Conservation (phyloP, 2,113 vertebrate genomes). For the Carassius carassius region DNA sequence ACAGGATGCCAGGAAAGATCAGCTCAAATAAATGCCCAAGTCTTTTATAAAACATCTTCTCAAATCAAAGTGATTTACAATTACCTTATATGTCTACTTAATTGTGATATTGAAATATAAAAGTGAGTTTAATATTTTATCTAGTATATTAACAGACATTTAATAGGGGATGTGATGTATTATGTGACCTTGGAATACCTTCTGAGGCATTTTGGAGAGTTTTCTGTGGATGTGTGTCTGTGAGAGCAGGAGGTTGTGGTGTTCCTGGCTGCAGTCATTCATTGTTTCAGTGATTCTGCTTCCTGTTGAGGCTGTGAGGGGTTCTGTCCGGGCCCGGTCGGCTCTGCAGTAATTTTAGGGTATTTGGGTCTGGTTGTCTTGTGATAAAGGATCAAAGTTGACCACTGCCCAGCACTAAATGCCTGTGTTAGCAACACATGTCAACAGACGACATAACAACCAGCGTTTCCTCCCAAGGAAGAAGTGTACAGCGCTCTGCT, state of each 20-base stretch:
- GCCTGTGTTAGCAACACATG: constrained; percentile 10
- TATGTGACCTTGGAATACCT: background rate
- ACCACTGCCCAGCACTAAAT: constrained; percentile 17
- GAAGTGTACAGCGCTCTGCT: constrained; percentile 23
- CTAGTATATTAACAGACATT: background rate
- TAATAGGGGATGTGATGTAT: background rate
- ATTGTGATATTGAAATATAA: background rate
- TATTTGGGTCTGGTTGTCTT: constrained; percentile 35
- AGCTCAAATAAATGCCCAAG: background rate
- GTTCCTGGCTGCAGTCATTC: constrained; percentile 1
- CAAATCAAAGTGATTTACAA: background rate
- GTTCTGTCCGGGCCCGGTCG: constrained; percentile 8
- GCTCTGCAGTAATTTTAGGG: constrained; percentile 9
- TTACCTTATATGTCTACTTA: background rate
- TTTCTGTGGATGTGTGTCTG: background rate
- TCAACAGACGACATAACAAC: constrained; percentile 50
- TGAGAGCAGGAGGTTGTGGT: constrained; percentile 25
- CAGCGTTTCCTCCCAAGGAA: constrained; percentile 41
- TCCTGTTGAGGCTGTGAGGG: constrained; percentile 30
- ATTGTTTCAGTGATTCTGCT: constrained; percentile 3
- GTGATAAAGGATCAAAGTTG: constrained; percentile 41
- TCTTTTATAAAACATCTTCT: background rate
- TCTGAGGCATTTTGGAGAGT: constrained; percentile 9
- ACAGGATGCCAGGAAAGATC: background rate
- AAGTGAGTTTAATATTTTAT: background rate